Evolutionary conservation across 2,888 invertebrate genomes (phyloP).

Genomic region (Drosophila crucigera): DNA sequence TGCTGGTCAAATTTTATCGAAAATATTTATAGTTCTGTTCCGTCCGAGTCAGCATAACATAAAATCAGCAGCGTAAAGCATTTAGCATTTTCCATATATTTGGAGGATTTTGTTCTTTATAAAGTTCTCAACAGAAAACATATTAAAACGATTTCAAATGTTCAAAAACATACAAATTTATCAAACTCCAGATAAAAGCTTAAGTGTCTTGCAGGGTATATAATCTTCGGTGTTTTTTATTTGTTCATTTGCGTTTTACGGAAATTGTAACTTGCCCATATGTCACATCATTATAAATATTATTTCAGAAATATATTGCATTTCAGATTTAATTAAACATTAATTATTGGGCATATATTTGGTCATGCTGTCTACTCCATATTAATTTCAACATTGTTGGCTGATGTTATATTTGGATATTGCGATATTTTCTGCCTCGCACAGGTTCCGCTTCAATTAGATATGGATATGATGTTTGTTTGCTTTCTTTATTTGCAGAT

Average conservation of each 20-base stretch:
- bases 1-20: neutral
- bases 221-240: neutral
- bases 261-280: neutral
- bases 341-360: conserved; percentile 2
- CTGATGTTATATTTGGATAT: conserved; percentile 44
- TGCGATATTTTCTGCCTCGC: conserved; percentile 40
- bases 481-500: conserved; percentile 20
- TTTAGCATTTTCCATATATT: too few species aligned
- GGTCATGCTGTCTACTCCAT: neutral
- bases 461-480: conserved; percentile 71
- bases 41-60: neutral
- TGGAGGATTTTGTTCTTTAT: neutral
- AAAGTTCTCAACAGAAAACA: neutral
- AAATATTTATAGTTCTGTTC: neutral
- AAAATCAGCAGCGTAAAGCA: too few species aligned
- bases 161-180: neutral
- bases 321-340: neutral
- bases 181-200: too few species aligned
- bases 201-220: too few species aligned
- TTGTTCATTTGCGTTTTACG: neutral
- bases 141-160: neutral
- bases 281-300: neutral
- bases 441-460: conserved; percentile 67
- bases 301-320: neutral
- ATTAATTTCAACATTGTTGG: conserved; percentile 13